A percentile compares a stretch with the other conserved stretches of the same genome.
These are phyloP conservation scores for Zaprionus taronus DNA, from an alignment of 1,140 invertebrate genomes.

Conservation along the genomic window DNA sequence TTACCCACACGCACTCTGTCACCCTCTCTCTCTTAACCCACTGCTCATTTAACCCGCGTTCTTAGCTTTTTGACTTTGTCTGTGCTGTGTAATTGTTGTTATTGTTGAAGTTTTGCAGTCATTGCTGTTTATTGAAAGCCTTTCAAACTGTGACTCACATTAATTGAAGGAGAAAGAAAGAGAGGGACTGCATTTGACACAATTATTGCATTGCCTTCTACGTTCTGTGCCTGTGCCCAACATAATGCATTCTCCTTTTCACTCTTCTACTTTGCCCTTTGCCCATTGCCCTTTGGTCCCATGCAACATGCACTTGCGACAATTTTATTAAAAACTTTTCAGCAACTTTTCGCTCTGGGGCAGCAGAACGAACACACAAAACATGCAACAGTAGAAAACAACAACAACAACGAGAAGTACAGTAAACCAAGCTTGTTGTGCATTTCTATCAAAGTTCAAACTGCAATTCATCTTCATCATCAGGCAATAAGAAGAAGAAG, in stretches of 20 bases:
- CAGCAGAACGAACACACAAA: conserved; percentile 14
- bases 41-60: conserved; percentile 38
- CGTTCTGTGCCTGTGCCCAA: background rate
- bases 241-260: background rate
- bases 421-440: conserved; percentile 49
- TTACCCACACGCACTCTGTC: background rate
- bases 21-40: background rate
- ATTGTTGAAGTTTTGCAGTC: conserved; percentile 15
- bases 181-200: conserved; percentile 47
- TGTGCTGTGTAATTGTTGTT: background rate
- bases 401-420: background rate
- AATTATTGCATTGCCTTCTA: conserved; percentile 63
- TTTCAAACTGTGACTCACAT: conserved; percentile 28
- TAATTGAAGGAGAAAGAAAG: background rate
- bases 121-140: conserved; percentile 19
- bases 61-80: conserved; percentile 35
- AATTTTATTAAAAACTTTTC: conserved; percentile 67
- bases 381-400: conserved; percentile 32
- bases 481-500: conserved; percentile 13
- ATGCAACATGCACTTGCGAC: conserved; percentile 60
- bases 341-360: conserved; percentile 31
- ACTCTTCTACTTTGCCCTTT: conserved; percentile 16
- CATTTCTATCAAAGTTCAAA: conserved; percentile 70
- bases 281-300: conserved; percentile 18
- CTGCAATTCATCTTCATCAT: conserved; percentile 80